Base-by-base conservation (phyloP, 2,797 vertebrate species). In the Poecilia velifera region DNA sequence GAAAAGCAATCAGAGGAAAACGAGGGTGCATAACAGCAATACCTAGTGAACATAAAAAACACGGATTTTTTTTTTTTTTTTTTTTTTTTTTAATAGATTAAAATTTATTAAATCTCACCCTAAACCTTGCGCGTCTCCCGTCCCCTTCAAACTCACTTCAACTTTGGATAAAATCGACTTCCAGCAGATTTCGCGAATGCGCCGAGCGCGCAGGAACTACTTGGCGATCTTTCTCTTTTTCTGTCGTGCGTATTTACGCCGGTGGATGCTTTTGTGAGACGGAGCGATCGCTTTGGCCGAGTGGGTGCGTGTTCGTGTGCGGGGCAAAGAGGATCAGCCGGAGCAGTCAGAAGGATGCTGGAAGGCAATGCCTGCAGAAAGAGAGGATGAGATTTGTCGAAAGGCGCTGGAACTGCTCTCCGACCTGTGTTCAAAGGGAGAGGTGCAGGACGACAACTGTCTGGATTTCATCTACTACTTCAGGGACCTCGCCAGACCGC, bases 291-390 rank as follows among this genome's bases (percentile, higher is more conserved):
- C 25, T 76, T 43, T 0, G 53, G 1, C 68, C 7, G 53, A 0
- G 59, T 12, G 79, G 0, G 76, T 10, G 74, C 1, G 73, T 59
- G 55, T 59, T 10, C 22, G 84, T 16, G 75, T 22, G 80, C 9
- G 74, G 9, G 46, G 0, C 73, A 20, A 41, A 71, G 51, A 39
- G 81, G 87, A 89, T 82, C 90, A 84, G 88, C 82, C 90, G 88
- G 85, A 88, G 89, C 92, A 93, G 93, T 94, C 93, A 96, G 96
- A 94, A 99, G 97, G 97, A 99, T 99, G 98, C 97, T 98, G 97
- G 96, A 96, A 97, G 97, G 97, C 96, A 97, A 99, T 99, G 98
- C 96, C 97, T 96, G 97, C 96, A 96, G 97, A 97, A 97, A 96
- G 96, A 96, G 97, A 98, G 95, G 96, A 97, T 97, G 97, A 97